Percentiles rank a stretch among this genome's conserved stretches.
Conservation (phyloP, 1,140 invertebrate species). For the Conus ventricosus region DNA sequence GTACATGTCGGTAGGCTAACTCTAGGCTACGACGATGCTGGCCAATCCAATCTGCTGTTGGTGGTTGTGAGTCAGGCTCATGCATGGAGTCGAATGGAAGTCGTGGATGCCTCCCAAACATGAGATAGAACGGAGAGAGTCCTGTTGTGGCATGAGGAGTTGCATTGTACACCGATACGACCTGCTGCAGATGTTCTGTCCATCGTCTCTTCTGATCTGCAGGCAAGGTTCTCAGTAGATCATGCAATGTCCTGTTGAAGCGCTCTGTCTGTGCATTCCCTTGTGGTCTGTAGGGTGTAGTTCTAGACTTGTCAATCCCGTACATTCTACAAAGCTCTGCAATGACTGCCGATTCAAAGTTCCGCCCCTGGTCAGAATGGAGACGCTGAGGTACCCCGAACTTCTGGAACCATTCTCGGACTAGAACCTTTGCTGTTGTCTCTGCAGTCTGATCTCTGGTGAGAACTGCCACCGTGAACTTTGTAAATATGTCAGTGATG, state of each 20-base stretch:
- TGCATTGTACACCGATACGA: not conserved
- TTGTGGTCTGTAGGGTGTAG: no score
- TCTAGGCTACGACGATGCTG: not conserved
- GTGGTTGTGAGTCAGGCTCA: not conserved
- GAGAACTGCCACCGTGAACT: slow-evolving; percentile 8
- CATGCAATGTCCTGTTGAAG: no score
- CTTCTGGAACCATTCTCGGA: slow-evolving; percentile 42
- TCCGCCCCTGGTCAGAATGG: slow-evolving; percentile 40
- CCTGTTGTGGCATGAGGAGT: slow-evolving; percentile 7
- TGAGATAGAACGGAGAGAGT: not conserved
- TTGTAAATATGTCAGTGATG: slow-evolving; percentile 52
- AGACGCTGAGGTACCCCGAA: slow-evolving; percentile 43
- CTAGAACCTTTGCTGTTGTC: slow-evolving; percentile 30
- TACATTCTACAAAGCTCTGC: not conserved
- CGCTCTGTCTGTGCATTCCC: no score
- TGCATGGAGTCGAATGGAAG: not conserved
- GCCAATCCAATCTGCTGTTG: no score
- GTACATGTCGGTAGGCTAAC: not conserved
- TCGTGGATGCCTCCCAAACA: not conserved
- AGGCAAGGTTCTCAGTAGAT: slow-evolving; percentile 28
- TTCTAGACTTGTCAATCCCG: slow-evolving; percentile 19
- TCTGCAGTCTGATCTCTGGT: no score
- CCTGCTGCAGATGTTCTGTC: slow-evolving; percentile 16
- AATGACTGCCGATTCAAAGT: slow-evolving; percentile 23
- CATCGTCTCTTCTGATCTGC: slow-evolving; percentile 39